phyloP scores from a whole-genome alignment of 2,113 vertebrate species.

The Amblyopsis rosae region DNA sequence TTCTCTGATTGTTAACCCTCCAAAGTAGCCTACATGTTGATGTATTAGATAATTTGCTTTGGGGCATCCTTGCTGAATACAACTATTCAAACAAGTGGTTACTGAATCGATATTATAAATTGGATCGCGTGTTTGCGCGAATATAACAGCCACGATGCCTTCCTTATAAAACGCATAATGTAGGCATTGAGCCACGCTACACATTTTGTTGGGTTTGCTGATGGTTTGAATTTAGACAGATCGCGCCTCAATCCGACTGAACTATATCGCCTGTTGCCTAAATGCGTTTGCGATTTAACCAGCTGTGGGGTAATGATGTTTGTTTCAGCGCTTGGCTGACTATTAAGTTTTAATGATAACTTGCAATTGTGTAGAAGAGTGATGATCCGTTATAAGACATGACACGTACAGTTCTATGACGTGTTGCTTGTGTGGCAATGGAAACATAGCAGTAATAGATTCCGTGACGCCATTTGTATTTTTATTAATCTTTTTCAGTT shows the following conservation, averaged over 20 bases:
- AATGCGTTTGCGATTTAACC: no score
- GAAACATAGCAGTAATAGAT: not conserved
- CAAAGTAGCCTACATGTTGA: not conserved
- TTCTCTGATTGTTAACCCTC: not conserved
- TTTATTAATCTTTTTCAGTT: not conserved
- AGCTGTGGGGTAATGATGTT: no score
- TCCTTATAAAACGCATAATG: not conserved
- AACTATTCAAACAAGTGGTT: constrained; percentile 57
- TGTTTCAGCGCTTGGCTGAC: no score
- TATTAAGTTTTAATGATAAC: not conserved
- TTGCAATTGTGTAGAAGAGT: no score
- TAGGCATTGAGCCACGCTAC: not conserved
- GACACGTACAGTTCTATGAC: not conserved
- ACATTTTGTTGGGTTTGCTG: no score
- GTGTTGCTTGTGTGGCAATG: not conserved
- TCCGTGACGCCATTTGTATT: not conserved
- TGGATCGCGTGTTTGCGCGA: not conserved
- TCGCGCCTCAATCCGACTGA: no score
- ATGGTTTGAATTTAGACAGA: no score
- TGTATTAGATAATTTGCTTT: not conserved
- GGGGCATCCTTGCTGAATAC: not conserved
- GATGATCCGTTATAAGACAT: no score
- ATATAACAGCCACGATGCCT: not conserved
- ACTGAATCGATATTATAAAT: not conserved
- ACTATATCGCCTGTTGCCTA: no score